Evolutionary conservation across 2,888 invertebrate genomes (phyloP), one percentile per base, ranked within the genome.

Genomic region (Rhorus exstirpatorius): DNA sequence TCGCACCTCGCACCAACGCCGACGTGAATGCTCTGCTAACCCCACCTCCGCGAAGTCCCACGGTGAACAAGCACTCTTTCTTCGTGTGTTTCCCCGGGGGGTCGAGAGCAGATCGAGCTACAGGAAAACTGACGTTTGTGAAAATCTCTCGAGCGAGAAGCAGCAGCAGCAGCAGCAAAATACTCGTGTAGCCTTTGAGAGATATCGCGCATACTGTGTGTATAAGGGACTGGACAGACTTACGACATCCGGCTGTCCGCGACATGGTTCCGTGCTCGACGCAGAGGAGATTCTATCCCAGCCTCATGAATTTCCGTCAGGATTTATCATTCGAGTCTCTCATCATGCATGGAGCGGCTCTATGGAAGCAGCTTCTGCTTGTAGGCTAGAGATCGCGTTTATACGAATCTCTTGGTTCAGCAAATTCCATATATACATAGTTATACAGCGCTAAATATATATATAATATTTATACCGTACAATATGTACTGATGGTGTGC

Each of bases 231-330:
- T 55, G 31, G 81, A 83, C 68, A 81, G 84, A 86, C 84, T 87
- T 84, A 86, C 86, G 88, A 87, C 84, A 85, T 85, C 85, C 87
- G 84, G 87, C 84, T 86, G 88, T 87, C 84, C 75, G 14, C 76
- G 76, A 58, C 71, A 71, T 51, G 53, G 44, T 65, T 31, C 84
- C 84, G 81, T 83, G 55, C 58, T 58, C 71, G 31, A 58, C 8
- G 83, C 82, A 84, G 84, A 83, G 80, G 85, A 84, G 85, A 84
- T 88, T 86, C 85, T 86, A 88, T 88, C n/a, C 86, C 86, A 83
- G 83, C 86, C 84, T 85, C 88, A 87, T 88, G 88, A 88, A 88
- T 88, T 88, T 86, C 84, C 86, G 85, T 86, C 81, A 80, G 83
- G 83, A 84, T 84, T 83, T 86, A 85, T 87, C 84, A 79, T 83